phyloP scores from a whole-genome alignment of 2,113 vertebrate species.

The Steatornis caripensis region DNA sequence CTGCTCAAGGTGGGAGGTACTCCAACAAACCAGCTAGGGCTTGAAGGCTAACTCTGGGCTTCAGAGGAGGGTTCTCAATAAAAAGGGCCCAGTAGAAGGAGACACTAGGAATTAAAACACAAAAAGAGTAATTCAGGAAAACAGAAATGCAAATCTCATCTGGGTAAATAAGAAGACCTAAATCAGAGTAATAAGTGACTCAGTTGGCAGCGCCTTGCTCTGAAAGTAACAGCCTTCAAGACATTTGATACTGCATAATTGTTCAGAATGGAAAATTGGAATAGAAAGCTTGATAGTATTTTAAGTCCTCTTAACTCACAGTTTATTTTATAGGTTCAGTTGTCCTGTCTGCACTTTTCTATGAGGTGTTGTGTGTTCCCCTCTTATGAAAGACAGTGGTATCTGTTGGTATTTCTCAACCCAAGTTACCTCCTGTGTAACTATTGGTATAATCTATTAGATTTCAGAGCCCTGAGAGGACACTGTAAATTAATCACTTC shows the following conservation, averaged over 20 bases:
- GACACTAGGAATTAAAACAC: neutral
- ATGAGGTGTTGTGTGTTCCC: neutral
- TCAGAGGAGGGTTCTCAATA: neutral
- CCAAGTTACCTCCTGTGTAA: neutral
- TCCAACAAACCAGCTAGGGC: neutral
- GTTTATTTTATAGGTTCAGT: neutral
- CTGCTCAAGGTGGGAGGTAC: neutral
- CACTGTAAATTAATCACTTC: neutral
- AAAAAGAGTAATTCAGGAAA: neutral
- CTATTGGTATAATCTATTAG: neutral
- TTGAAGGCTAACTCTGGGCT: neutral
- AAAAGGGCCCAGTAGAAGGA: neutral
- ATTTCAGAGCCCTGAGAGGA: neutral
- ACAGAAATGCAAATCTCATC: neutral
- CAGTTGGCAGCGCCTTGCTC: neutral
- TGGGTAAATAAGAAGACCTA: neutral
- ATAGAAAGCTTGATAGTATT: neutral
- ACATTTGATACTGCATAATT: neutral
- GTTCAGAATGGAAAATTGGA: neutral
- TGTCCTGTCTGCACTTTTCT: neutral
- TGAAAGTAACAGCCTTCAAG: neutral
- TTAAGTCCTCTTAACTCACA: neutral
- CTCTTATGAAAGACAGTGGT: neutral
- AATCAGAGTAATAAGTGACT: neutral
- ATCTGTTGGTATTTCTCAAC: neutral